phyloP scores from a whole-genome alignment of 2,113 vertebrate species.

The Myrmecobius fasciatus region DNA sequence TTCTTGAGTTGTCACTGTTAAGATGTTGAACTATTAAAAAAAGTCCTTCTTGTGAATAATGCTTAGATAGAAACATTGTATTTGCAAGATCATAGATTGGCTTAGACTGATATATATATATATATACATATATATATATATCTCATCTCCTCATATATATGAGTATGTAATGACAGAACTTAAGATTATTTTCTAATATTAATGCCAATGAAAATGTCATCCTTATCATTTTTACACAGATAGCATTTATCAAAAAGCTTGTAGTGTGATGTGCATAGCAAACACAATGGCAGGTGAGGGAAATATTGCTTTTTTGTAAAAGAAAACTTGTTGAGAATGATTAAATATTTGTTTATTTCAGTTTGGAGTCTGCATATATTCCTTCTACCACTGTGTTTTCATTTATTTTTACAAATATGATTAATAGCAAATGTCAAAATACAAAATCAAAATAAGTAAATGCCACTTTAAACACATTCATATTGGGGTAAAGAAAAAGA shows the following conservation, averaged over 20 bases:
- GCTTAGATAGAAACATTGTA: neutral
- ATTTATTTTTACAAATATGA: neutral
- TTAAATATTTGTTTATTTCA: neutral
- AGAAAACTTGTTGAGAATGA: neutral
- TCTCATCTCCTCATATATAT: neutral
- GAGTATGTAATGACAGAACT: neutral
- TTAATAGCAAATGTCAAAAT: neutral
- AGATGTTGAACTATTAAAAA: neutral
- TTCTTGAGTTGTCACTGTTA: neutral
- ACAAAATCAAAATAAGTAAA: neutral
- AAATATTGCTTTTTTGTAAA: neutral
- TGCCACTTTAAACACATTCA: neutral
- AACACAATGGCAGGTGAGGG: neutral
- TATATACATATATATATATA: too few species aligned
- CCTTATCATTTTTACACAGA: neutral
- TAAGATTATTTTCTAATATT: neutral
- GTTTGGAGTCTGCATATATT: neutral
- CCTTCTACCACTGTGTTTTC: neutral
- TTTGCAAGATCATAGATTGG: neutral
- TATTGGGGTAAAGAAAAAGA: neutral
- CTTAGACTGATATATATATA: neutral
- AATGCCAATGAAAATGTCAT: neutral
- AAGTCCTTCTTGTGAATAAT: neutral
- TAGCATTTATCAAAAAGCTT: neutral
- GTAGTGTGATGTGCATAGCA: neutral